Conservation (phyloP, 2,888 invertebrate species). For the Megalurothrips usitatus region DNA sequence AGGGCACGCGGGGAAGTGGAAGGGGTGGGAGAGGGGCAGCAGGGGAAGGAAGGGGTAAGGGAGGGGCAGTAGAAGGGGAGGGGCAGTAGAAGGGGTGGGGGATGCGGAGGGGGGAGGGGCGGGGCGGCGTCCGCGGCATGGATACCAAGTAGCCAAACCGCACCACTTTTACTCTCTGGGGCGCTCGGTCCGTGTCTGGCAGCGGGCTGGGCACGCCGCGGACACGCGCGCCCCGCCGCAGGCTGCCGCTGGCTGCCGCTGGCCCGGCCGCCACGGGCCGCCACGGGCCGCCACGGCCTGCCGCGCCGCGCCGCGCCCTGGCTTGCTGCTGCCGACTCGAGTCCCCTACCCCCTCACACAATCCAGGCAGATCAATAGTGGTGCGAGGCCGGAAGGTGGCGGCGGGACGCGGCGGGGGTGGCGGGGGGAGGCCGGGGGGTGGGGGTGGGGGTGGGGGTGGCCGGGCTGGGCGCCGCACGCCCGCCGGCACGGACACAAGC, state of each 20-base stretch:
- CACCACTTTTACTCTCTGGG: constrained; percentile 15
- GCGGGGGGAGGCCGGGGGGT: not conserved
- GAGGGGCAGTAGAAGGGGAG: not conserved
- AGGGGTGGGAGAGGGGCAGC: not conserved
- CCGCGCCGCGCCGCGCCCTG: not conserved
- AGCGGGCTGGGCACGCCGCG: not conserved
- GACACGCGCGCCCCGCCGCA: not conserved
- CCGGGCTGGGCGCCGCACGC: not conserved
- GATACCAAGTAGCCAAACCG: not conserved
- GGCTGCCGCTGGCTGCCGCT: not conserved
- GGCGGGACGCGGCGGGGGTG: not conserved
- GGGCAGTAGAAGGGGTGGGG: not conserved
- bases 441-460: not conserved
- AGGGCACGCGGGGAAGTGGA: no score
- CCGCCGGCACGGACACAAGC: not conserved
- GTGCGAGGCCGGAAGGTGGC: constrained; percentile 15
- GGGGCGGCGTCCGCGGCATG: not conserved
- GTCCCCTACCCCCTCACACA: not conserved
- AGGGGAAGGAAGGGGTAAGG: not conserved
- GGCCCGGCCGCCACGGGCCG: not conserved
- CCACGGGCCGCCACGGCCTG: not conserved
- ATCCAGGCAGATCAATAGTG: constrained; percentile 24
- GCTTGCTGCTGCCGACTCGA: not conserved
- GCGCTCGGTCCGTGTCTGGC: not conserved
- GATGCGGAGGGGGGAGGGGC: not conserved